Conservation (phyloP, 2,797 vertebrate species). For the Rhodeus uyekii region DNA sequence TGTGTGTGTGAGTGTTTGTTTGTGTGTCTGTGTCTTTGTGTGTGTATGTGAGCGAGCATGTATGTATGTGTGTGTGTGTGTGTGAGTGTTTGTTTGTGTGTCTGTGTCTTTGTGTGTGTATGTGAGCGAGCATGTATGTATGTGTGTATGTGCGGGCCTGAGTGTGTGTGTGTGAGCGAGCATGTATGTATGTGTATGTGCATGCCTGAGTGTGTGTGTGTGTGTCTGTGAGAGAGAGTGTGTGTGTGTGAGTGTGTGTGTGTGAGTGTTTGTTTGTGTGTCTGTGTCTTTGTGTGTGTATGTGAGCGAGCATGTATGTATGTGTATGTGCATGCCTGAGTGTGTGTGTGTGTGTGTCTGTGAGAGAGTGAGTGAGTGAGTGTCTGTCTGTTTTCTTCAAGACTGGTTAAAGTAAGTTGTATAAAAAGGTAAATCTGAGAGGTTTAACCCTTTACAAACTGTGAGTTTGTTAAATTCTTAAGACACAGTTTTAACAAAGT, state of each 20-base stretch:
- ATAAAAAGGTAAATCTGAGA: too few relatives aligned
- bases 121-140: background rate
- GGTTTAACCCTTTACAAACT: too few relatives aligned
- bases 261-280: background rate
- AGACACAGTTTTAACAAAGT: too few relatives aligned
- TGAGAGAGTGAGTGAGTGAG: background rate
- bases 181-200: background rate
- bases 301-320: too few relatives aligned
- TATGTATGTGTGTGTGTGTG: background rate
- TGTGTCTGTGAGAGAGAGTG: background rate
- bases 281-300: too few relatives aligned
- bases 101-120: background rate
- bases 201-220: background rate
- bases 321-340: slow-evolving; percentile 37
- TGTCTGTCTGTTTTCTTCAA: too few relatives aligned
- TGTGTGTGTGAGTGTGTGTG: slow-evolving; percentile 38
- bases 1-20: background rate
- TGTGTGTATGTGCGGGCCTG: background rate
- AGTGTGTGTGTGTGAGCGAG: background rate
- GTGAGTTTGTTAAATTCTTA: too few relatives aligned
- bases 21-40: background rate
- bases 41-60: too few relatives aligned
- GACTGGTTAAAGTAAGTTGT: too few relatives aligned
- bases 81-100: background rate
- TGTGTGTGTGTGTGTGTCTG: background rate